These are phyloP conservation scores for Seira musarum DNA, from an alignment of 2,888 invertebrate genomes.

Conservation along the genomic window DNA sequence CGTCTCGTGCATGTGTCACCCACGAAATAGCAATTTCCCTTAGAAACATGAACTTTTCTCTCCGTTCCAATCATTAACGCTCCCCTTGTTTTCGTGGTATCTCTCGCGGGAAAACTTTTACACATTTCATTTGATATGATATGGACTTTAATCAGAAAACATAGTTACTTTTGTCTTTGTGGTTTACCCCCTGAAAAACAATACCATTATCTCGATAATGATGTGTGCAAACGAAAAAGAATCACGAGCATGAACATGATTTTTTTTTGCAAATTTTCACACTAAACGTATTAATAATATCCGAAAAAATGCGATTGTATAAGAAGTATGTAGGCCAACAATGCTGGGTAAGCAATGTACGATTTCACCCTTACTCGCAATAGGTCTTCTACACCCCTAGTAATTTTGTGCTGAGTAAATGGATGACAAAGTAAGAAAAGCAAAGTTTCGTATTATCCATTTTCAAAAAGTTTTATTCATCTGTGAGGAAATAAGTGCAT, in stretches of 20 bases:
- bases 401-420: not conserved
- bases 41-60: not conserved
- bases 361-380: no score
- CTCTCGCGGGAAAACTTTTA: not conserved
- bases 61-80: not conserved
- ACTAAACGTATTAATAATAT: no score
- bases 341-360: no score
- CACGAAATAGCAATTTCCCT: not conserved
- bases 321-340: no score
- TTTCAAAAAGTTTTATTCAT: not conserved
- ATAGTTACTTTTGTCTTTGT: not conserved
- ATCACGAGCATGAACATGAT: not conserved
- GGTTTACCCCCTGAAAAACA: not conserved
- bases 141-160: no score
- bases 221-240: not conserved
- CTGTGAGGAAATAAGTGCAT: constrained; percentile 12
- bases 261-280: no score
- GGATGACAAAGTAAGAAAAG: constrained; percentile 1
- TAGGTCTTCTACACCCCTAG: no score
- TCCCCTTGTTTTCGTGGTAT: not conserved
- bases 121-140: not conserved
- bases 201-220: not conserved
- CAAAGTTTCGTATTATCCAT: not conserved
- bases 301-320: no score
- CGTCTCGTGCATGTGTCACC: not conserved